phyloP scores from a whole-genome alignment of 2,797 vertebrate species.

The Carapus acus region DNA sequence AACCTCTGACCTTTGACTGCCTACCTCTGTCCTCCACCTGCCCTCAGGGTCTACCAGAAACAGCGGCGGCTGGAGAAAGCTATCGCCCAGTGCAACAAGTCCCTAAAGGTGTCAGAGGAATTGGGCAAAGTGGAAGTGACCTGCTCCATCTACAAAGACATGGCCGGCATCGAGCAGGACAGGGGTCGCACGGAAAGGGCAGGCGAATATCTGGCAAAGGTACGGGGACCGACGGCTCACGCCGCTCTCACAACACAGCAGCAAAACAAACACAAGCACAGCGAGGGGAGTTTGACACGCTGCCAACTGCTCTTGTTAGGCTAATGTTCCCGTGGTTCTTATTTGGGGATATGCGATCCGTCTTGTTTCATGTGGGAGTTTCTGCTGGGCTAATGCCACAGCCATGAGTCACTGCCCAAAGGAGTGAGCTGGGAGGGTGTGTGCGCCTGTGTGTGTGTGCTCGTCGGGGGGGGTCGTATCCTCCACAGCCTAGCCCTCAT shows the following conservation, averaged over 20 bases:
- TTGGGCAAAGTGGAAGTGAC: slow-evolving; percentile 52
- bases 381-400: slow-evolving; percentile 71
- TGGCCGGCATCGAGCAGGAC: slow-evolving; percentile 67
- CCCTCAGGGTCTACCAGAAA: slow-evolving; percentile 63
- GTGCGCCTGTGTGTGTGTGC: no score
- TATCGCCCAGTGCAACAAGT: slow-evolving; percentile 62
- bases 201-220: slow-evolving; percentile 64
- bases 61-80: slow-evolving; percentile 63
- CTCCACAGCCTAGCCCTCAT: slow-evolving; percentile 66
- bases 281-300: not conserved
- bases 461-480: slow-evolving; percentile 61
- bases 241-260: slow-evolving; percentile 4
- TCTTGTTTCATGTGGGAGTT: slow-evolving; percentile 44
- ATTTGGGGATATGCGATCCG: slow-evolving; percentile 40
- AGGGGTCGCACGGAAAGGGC: slow-evolving; percentile 53
- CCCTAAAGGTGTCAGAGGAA: slow-evolving; percentile 53
- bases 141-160: slow-evolving; percentile 60
- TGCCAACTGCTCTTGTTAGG: slow-evolving; percentile 21
- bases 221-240: slow-evolving; percentile 23
- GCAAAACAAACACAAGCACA: slow-evolving; percentile 13
- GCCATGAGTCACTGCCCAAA: slow-evolving; percentile 63
- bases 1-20: slow-evolving; percentile 2
- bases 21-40: slow-evolving; percentile 14
- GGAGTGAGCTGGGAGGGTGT: slow-evolving; percentile 38
- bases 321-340: slow-evolving; percentile 17